Conservation (phyloP, 2,797 vertebrate genomes). For the Molossus alvarezi region DNA sequence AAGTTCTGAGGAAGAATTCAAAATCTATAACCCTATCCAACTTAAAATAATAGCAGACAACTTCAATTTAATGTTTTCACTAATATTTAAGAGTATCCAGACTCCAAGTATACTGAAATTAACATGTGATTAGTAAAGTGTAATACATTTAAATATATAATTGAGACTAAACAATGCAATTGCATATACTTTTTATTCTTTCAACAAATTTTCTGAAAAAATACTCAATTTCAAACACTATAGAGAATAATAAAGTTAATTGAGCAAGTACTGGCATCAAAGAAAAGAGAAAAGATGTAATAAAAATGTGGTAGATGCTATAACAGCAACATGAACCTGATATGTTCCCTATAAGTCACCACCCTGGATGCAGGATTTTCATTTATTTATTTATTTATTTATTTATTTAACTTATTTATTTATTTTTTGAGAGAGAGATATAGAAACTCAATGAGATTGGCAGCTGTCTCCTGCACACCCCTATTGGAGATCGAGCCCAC, state of each 20-base stretch:
- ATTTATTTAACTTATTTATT: too few species aligned
- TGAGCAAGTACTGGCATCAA: neutral
- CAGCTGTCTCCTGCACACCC: too few species aligned
- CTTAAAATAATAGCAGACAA: slow-evolving; percentile 26
- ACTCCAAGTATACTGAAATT: neutral
- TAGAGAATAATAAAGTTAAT: slow-evolving; percentile 45
- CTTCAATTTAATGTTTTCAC: slow-evolving; percentile 40
- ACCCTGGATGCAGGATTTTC: slow-evolving; percentile 7
- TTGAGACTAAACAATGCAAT: neutral
- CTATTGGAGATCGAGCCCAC: too few species aligned
- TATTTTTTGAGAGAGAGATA: too few species aligned
- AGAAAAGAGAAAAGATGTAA: neutral
- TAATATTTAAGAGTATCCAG: slow-evolving; percentile 41
- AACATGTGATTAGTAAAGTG: neutral
- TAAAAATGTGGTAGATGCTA: neutral
- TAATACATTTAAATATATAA: neutral
- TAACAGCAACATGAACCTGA: neutral
- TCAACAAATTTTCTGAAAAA: slow-evolving; percentile 14
- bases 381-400: neutral
- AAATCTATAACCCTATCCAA: neutral
- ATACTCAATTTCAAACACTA: neutral
- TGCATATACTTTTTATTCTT: slow-evolving; percentile 30
- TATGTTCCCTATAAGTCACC: neutral
- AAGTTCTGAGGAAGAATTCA: slow-evolving; percentile 46
- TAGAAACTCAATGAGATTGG: too few species aligned